Evolutionary conservation across 2,888 invertebrate genomes (phyloP).

Genomic region (Philereme transversata): DNA sequence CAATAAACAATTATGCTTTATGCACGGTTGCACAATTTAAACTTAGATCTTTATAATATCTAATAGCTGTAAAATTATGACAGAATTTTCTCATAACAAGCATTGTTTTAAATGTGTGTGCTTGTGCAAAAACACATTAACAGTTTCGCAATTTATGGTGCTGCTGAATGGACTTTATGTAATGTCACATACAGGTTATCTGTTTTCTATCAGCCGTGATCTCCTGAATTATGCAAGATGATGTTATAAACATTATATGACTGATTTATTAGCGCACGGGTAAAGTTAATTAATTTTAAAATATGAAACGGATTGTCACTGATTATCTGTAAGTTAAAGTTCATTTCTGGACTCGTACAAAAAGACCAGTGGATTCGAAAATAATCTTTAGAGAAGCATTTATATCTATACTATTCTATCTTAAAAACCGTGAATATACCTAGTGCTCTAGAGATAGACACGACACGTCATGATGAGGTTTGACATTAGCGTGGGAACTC

Average conservation of each 20-base stretch:
- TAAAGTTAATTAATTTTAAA: constrained; percentile 4
- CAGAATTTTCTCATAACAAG: constrained; percentile 67
- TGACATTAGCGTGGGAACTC: constrained; percentile 30
- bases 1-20: constrained; percentile 35
- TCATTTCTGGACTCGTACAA: neutral
- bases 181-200: constrained; percentile 34
- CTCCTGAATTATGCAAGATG: constrained; percentile 33
- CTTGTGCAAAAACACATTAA: constrained; percentile 69
- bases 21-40: constrained; percentile 61
- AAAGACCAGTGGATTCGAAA: neutral
- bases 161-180: constrained; percentile 33
- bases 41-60: constrained; percentile 53
- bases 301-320: neutral
- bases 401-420: too few relatives aligned
- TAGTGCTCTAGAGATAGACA: neutral
- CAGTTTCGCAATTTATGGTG: constrained; percentile 59
- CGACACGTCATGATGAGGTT: constrained; percentile 10
- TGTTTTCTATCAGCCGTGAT: constrained; percentile 43
- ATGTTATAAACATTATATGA: constrained; percentile 30
- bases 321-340: neutral
- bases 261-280: constrained; percentile 7
- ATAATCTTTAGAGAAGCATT: too few relatives aligned
- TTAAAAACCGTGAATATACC: neutral
- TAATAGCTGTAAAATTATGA: constrained; percentile 59
- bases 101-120: constrained; percentile 67